These are phyloP conservation scores for Pseudococcus viburni DNA, from an alignment of 2,888 invertebrate species.

Conservation along the genomic window DNA sequence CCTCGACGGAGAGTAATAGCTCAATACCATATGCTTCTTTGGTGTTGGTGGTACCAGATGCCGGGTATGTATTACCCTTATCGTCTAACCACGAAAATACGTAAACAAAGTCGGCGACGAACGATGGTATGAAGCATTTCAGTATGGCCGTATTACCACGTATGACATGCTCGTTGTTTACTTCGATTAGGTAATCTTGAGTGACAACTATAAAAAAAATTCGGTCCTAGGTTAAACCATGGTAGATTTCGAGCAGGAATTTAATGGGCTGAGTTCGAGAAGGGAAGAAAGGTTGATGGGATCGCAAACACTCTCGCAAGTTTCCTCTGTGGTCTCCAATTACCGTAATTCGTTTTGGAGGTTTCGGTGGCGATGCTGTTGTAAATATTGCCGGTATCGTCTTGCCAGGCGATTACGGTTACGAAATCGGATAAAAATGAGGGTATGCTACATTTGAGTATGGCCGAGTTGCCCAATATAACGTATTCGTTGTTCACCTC, in stretches of 20 bases:
- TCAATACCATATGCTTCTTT: conserved; percentile 47
- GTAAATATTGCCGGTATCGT: conserved; percentile 66
- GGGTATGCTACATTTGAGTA: conserved; percentile 90
- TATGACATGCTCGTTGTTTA: conserved; percentile 90
- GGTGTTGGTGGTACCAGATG: conserved; percentile 23
- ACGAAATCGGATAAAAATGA: conserved; percentile 94
- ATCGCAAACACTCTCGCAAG: conserved; percentile 11
- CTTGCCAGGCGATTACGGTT: conserved; percentile 74
- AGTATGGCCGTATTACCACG: conserved; percentile 88
- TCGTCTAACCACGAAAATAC: conserved; percentile 85
- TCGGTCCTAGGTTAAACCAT: background rate
- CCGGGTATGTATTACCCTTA: conserved; percentile 72
- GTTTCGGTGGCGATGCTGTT: conserved; percentile 48
- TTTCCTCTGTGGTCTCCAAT: background rate
- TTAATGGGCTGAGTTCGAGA: background rate
- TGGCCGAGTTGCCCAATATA: conserved; percentile 88
- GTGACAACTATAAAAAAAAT: conserved; percentile 78
- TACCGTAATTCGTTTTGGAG: conserved; percentile 47
- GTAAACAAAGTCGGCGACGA: conserved; percentile 90
- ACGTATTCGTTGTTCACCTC: conserved; percentile 93
- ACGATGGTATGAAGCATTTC: conserved; percentile 90
- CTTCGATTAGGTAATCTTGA: conserved; percentile 90
- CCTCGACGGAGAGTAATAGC: conserved; percentile 32
- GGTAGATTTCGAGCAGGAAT: background rate
- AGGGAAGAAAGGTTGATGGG: background rate